Base-by-base conservation (phyloP, 2,797 vertebrate species). In the Xenopus petersii region DNA sequence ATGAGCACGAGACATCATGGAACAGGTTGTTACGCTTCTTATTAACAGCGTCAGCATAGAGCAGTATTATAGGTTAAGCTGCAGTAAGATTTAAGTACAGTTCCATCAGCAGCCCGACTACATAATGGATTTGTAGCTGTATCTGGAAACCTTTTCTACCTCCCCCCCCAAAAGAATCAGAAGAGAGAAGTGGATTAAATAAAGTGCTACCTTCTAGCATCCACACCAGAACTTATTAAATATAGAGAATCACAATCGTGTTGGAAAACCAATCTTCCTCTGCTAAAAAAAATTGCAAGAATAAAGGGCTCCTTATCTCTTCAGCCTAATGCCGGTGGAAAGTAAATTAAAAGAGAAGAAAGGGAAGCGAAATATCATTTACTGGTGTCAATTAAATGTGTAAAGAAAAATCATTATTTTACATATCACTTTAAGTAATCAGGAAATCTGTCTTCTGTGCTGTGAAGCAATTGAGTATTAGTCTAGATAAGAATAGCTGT, bases 161-260 rank as follows among this genome's bases (percentile, higher is more conserved):
- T 6, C 33, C 36, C 36, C 36, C 4, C 26, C 1, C 26, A 81
- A 83, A 85, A 86, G 77, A 85, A 81, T 75, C 81, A 71, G 75
- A 83, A 82, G 78, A 76, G 80, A 83, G 54, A 69, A 81, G 85
- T 80, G 47, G 66, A 75, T 71, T 67, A 77, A 67, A 64, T 77
- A 79, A 81, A 75, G 60, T 21, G 47, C 65, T 59, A n/a, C 72
- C 69, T 60, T 77, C 77, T 75, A 65, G 42, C 70, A 71, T 67
- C 3, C 69, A 79, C 65, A 63, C 7, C 64, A 36, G 51, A 42
- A 61, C 70, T 42, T 74, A 59, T 74, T 74, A 74, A 69, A 78
- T 65, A 61, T n/a, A 79, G 21, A 70, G 71, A 70, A 73, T 69
- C 69, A 59, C 65, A 46, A 10, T 42, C 36, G 8, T 42, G 36